phyloP scores from a whole-genome alignment of 2,113 vertebrate species.

The Danionella cerebrum region DNA sequence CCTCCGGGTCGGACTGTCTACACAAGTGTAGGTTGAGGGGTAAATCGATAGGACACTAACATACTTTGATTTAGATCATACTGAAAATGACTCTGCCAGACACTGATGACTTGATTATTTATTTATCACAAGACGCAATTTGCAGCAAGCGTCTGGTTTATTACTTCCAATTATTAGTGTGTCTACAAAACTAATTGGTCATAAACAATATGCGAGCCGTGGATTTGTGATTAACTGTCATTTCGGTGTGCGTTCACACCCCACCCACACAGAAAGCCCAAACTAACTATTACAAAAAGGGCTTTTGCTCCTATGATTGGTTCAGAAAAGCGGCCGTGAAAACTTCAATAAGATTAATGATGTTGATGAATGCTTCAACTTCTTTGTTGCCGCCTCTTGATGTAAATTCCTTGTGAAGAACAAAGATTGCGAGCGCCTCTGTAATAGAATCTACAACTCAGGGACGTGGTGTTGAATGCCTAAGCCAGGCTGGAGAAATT shows the following conservation, averaged over 20 bases:
- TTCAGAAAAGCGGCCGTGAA: slow-evolving; percentile 34
- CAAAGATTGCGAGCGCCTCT: slow-evolving; percentile 27
- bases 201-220: slow-evolving; percentile 8
- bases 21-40: slow-evolving; percentile 9
- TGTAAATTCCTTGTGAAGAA: slow-evolving; percentile 34
- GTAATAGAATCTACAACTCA: slow-evolving; percentile 29
- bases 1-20: neutral
- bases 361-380: slow-evolving; percentile 35
- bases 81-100: neutral
- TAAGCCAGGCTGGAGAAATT: slow-evolving; percentile 35
- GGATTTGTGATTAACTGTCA: slow-evolving; percentile 28
- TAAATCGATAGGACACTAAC: slow-evolving; percentile 26
- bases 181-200: slow-evolving; percentile 31
- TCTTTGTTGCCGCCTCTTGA: slow-evolving; percentile 28
- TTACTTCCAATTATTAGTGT: slow-evolving; percentile 34
- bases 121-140: slow-evolving; percentile 19
- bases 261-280: slow-evolving; percentile 15
- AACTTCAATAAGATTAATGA: slow-evolving; percentile 55
- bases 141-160: slow-evolving; percentile 20
- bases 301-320: slow-evolving; percentile 24
- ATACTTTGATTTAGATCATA: slow-evolving; percentile 13
- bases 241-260: slow-evolving; percentile 13
- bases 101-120: slow-evolving; percentile 21
- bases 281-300: slow-evolving; percentile 36
- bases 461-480: slow-evolving; percentile 25